Evolutionary conservation across 2,888 invertebrate species (phyloP).

Genomic region (Gasteruption jaculator): DNA sequence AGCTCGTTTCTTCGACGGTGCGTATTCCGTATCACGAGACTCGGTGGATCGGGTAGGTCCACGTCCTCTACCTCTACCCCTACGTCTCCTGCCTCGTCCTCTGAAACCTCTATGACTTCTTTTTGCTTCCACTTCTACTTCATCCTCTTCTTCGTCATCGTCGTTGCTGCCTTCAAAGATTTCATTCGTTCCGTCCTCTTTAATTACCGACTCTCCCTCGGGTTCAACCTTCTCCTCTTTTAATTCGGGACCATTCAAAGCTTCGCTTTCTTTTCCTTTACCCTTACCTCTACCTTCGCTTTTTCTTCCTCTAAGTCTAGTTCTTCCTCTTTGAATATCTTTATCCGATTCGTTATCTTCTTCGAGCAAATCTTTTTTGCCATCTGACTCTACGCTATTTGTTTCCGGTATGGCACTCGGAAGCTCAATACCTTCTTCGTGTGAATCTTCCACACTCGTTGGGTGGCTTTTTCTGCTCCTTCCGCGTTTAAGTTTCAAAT

Average conservation of each 20-base stretch:
- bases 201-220: not conserved
- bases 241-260: not conserved
- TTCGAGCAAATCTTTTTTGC: too few species aligned
- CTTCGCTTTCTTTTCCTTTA: not conserved
- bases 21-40: slow-evolving; percentile 25
- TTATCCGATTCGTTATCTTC: not conserved
- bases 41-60: slow-evolving; percentile 11
- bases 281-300: not conserved
- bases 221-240: not conserved
- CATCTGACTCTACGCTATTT: too few species aligned
- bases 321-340: slow-evolving; percentile 4
- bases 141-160: slow-evolving; percentile 15
- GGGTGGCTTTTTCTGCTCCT: not conserved
- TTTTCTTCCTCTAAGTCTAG: slow-evolving; percentile 3
- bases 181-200: not conserved
- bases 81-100: slow-evolving; percentile 18
- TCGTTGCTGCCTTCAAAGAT: not conserved
- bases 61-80: slow-evolving; percentile 23
- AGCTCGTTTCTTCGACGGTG: slow-evolving; percentile 19
- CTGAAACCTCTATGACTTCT: slow-evolving; percentile 22
- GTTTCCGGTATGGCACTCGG: too few species aligned
- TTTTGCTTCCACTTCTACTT: slow-evolving; percentile 20
- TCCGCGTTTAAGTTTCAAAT: too few species aligned
- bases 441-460: too few species aligned
- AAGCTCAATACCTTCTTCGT: too few species aligned